These are phyloP conservation scores for Acrobasis consociella DNA, from an alignment of 2,888 invertebrate genomes.

Conservation along the genomic window DNA sequence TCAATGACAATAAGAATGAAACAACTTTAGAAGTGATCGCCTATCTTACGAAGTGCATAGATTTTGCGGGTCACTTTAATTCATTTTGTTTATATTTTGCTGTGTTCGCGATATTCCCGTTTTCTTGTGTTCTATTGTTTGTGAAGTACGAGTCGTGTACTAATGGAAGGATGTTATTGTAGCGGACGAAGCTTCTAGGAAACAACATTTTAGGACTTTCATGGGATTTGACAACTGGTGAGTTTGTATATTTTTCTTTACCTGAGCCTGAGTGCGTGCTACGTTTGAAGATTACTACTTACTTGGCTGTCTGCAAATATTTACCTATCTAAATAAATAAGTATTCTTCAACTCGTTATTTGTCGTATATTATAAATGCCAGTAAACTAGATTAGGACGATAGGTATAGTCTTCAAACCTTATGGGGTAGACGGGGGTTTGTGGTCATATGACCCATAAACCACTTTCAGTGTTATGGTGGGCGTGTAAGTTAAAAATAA, in stretches of 20 bases:
- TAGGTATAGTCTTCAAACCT: too few relatives aligned
- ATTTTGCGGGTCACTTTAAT: conserved; percentile 28
- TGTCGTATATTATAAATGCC: too few relatives aligned
- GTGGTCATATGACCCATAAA: too few relatives aligned
- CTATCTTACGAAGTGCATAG: conserved; percentile 17
- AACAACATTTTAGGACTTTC: conserved; percentile 57
- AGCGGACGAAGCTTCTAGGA: conserved; percentile 54
- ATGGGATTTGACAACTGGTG: conserved; percentile 72
- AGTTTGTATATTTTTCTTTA: conserved; percentile 43
- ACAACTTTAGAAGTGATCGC: conserved; percentile 36
- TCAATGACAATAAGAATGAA: conserved; percentile 52
- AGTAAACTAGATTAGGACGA: too few relatives aligned
- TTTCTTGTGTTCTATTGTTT: conserved; percentile 61
- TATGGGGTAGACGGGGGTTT: too few relatives aligned
- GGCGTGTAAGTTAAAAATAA: too few relatives aligned
- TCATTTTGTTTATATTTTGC: conserved; percentile 36
- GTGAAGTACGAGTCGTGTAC: conserved; percentile 60
- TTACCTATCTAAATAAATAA: too few relatives aligned
- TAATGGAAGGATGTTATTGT: conserved; percentile 71
- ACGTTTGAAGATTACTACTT: too few relatives aligned
- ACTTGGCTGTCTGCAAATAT: too few relatives aligned
- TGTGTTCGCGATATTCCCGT: conserved; percentile 62
- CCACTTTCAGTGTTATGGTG: too few relatives aligned
- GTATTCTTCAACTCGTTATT: too few relatives aligned
- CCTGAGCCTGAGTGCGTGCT: neutral